Base-by-base conservation (phyloP, 2,888 invertebrate species). In the Thymelicus sylvestris region DNA sequence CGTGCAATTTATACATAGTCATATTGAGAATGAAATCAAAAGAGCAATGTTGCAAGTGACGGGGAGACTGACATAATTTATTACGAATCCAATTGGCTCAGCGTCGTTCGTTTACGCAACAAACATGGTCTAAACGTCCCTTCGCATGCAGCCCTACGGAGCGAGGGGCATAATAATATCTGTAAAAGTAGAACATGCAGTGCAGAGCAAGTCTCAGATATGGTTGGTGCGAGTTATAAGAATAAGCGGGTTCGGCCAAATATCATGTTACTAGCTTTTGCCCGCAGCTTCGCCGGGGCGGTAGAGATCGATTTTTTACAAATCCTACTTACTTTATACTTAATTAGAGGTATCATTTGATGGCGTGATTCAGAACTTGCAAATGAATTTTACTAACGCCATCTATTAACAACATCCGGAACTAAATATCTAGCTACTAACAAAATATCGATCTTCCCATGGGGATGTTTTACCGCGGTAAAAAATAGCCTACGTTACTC, bases 81-180 rank as follows among this genome's bases (percentile, higher is more conserved):
- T 89, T 86, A 82, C 78, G 81, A 85, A 90, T 90, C 86, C 89
- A 91, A 91, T 90, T 81, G 89, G 83, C 82, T 78, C 81, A 80
- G 81, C 81, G 86, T 85, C 88, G 88, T 90, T 92, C 88, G 88
- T 90, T 92, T 91, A 91, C 85, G 88, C 85, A 86, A 88, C 83
- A 85, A 81, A 86, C 83, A 81, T 79, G 81, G 84, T 82, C 85
- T 85, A 87, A 85, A 83, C 85, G 86, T 86, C 88, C 69, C 69
- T 64, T 64, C 69, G 57, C 57, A 63, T 62, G 52, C 59, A 69
- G 86, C 85, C 82, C 78, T 74, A 79, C 82, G 83, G 84, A 77
- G 83, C 74, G 75, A 86, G 91, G 92, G 92, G 92, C 90, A 90
- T 91, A 87, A 89, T 86, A 91, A 90, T 90, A 91, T 89, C 86